Base-by-base conservation (phyloP, 2,797 vertebrate genomes). In the Cyclopterus lumpus region DNA sequence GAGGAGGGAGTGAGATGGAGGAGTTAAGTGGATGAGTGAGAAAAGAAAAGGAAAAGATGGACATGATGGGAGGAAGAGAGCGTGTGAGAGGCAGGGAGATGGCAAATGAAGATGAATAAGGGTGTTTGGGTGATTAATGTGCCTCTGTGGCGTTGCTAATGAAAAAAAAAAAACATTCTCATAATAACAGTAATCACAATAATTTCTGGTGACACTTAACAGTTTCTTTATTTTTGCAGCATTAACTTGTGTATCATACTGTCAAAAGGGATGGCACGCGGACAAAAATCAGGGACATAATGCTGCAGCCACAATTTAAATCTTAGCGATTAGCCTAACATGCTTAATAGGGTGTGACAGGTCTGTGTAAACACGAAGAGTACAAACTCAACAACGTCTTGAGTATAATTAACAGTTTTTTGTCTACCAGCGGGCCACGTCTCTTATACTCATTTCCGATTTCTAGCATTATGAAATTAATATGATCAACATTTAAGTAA, bases 1-100 rank as follows among this genome's bases (percentile, higher is more conserved):
- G 76, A 66, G 62, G 65, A 57, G 69, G 61, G 36, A 76, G 74
- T 81, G 63, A 67, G 74, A 89, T 69, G 61, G 86, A 88, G 67
- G 74, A 90, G 81, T 85, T 88, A 87, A 92, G 82, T 89, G 85
- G 84, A 91, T 91, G 76, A 89, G 86, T 74, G 86, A 83, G 85
- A 86, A 85, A 83, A 83, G 78, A 83, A 81, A 82, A 85, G 82
- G 75, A 80, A 75, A 65, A 77, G 69, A 86, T 86, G 79, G 80
- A 84, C 40, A 38, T 32, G 68, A 81, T 72, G 65, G 73, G 40
- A 77, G 67, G 5, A 79, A 32, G 74, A 72, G 68, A 34, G 71
- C 63, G 48, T 20, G 66, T 58, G 67, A 84, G 74, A 85, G 59
- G 75, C 59, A 75, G 71, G 40, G 74, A 78, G 71, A 80, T 60